Evolutionary conservation across 2,113 vertebrate species (phyloP).

Genomic region (Carassius carassius): DNA sequence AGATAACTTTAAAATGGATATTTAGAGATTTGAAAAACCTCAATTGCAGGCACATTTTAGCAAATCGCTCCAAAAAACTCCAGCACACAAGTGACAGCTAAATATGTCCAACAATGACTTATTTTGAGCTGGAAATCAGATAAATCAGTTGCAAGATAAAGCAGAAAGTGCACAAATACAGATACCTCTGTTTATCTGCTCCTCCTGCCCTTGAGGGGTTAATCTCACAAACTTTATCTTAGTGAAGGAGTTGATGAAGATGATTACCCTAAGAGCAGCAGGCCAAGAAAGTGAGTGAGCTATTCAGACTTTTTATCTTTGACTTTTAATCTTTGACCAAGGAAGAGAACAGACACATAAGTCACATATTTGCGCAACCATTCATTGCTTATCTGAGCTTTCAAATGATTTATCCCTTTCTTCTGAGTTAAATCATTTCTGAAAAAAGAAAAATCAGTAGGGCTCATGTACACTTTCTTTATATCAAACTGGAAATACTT

Average conservation of each 20-base stretch:
- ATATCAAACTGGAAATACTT: not conserved
- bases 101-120: not conserved
- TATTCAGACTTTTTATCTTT: not conserved
- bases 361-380: not conserved
- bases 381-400: not conserved
- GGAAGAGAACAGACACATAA: not conserved
- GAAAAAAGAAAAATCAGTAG: not conserved
- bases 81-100: not conserved
- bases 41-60: not conserved
- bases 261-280: not conserved
- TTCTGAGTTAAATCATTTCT: no score
- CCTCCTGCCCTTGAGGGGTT: not conserved
- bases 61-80: not conserved
- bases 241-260: not conserved
- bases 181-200: not conserved
- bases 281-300: not conserved
- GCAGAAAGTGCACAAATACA: not conserved
- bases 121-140: not conserved
- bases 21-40: not conserved
- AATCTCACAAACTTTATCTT: not conserved
- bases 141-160: conserved; percentile 1
- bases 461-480: not conserved
- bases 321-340: not conserved
- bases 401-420: not conserved
- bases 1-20: not conserved